Base-by-base conservation (phyloP, 2,797 vertebrate genomes). In the Lutjanus campechanus region DNA sequence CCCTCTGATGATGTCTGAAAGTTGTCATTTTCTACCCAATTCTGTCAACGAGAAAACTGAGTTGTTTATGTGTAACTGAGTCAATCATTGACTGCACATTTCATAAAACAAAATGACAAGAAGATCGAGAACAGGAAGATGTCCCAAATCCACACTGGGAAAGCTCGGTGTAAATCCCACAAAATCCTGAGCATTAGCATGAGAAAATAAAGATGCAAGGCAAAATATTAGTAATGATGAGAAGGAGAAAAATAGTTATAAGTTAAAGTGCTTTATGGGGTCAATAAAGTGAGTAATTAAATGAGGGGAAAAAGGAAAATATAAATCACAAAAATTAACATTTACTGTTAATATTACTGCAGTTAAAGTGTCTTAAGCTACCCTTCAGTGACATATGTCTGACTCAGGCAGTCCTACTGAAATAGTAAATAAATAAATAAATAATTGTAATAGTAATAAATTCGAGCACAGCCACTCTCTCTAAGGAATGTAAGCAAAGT, bases 1-100 rank as follows among this genome's bases (percentile, higher is more conserved):
- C 60, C 43, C 73, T 67, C 55, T 76, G 70, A 76, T 36, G 63
- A 73, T 62, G 59, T 73, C 70, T 62, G 50, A 87, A 83, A 77
- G 70, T 68, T 84, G 46, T 58, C 58, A 61, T 86, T 82, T 80
- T 77, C 7, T 40, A 61, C 62, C 16, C 20, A 75, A 10, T 75
- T 72, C 73, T 56, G 61, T 72, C 54, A 71, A 81, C 51, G 73
- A 54, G n/a, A 79, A 5, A 29, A 64, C 11, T 22, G 22, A 69
- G 54, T n/a, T 74, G 62, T 81, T 77, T 71, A 72, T 82, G 16
- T 70, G 56, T 17, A 59, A 66, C 49, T 58, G 64, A 73, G 62
- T 49, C 8, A 13, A 54, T 65, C 67, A 22, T 12, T 64, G 56
- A 44, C 29, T 60, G 19, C 22, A 63, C 25, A 51, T 58, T 72